Evolutionary conservation across 2,888 invertebrate genomes (phyloP).

Genomic region (Nesidiocoris tenuis): DNA sequence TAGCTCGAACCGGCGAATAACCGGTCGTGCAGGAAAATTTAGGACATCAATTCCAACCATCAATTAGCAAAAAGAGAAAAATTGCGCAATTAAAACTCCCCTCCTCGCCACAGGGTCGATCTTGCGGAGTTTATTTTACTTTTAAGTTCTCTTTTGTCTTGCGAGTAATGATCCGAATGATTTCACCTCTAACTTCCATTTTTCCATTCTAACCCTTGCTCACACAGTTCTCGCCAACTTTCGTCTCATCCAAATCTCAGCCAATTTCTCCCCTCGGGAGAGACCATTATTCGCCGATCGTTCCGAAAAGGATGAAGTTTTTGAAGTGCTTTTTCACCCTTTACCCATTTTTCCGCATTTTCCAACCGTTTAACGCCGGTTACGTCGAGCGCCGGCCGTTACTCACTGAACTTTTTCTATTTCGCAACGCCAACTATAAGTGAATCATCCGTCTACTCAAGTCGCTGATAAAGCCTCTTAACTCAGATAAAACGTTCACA

Average conservation of each 20-base stretch:
- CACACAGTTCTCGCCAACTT: background rate
- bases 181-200: constrained; percentile 9
- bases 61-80: background rate
- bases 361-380: background rate
- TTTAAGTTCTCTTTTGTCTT: constrained; percentile 1
- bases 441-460: background rate
- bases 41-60: too few relatives aligned
- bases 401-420: background rate
- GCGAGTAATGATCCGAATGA: constrained; percentile 4
- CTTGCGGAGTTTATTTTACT: background rate
- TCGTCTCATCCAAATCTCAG: background rate
- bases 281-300: background rate
- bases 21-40: too few relatives aligned
- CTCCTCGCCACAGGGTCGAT: background rate
- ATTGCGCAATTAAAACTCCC: background rate
- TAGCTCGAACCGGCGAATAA: too few relatives aligned
- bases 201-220: constrained; percentile 1
- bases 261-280: background rate
- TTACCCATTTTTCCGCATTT: background rate
- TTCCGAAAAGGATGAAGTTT: background rate
- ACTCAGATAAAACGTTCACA: too few relatives aligned
- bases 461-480: too few relatives aligned
- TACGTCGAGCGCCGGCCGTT: background rate
- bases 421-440: background rate
- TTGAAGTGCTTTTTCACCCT: background rate